Evolutionary conservation across 2,797 vertebrate genomes (phyloP).

Genomic region (Semaprochilodus insignis): DNA sequence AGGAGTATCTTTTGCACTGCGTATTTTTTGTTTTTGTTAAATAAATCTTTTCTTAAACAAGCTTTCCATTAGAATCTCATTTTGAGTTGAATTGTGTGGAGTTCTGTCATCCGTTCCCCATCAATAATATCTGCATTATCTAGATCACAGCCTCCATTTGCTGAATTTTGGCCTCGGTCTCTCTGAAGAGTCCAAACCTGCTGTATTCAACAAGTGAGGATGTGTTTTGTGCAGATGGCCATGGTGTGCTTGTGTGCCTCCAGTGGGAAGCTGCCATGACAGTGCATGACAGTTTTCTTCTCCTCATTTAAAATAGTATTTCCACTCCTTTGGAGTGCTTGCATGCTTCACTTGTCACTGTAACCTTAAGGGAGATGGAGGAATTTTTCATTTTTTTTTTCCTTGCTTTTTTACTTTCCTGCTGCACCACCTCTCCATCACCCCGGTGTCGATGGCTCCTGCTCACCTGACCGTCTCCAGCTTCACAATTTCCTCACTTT

Average conservation of each 20-base stretch:
- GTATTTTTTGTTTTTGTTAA: too few relatives aligned
- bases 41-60: not conserved
- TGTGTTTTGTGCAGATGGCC: not conserved
- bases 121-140: not conserved
- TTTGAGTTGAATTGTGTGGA: too few relatives aligned
- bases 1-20: too few relatives aligned
- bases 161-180: not conserved
- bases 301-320: not conserved
- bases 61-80: not conserved
- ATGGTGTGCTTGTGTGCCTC: not conserved
- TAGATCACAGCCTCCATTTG: not conserved
- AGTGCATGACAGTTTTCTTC: not conserved
- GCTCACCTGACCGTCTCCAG: slow-evolving; percentile 40
- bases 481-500: slow-evolving; percentile 55
- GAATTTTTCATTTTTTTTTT: not conserved
- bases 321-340: not conserved
- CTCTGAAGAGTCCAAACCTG: not conserved
- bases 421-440: slow-evolving; percentile 6
- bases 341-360: not conserved
- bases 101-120: not conserved
- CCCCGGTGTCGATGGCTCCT: not conserved
- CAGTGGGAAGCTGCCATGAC: not conserved
- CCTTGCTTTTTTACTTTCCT: not conserved
- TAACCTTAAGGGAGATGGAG: not conserved
- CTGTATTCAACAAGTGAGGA: not conserved